phyloP scores from a whole-genome alignment of 1,140 invertebrate genomes.

The Aphaenogaster floridana region DNA sequence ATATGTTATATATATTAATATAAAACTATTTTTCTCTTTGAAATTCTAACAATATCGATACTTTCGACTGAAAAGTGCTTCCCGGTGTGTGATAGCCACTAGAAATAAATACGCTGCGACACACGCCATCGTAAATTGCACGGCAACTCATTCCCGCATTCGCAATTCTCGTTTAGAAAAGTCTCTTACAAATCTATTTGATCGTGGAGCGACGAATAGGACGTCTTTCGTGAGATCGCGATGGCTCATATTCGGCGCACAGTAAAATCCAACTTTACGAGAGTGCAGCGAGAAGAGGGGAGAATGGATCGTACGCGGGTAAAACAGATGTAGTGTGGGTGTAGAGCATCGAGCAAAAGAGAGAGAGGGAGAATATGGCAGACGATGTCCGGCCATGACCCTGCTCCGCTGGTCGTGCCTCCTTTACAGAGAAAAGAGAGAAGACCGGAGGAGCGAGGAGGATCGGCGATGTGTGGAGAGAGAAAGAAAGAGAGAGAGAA shows the following conservation, averaged over 20 bases:
- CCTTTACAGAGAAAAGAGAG: constrained; percentile 75
- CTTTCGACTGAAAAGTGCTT: not conserved
- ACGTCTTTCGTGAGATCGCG: constrained; percentile 64
- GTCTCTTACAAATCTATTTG: constrained; percentile 2
- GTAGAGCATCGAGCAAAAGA: constrained; percentile 73
- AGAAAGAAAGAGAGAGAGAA: constrained; percentile 28
- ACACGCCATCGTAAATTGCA: not conserved
- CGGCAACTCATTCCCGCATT: not conserved
- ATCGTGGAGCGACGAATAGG: not conserved
- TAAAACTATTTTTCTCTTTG: constrained; percentile 11
- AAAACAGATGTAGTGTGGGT: constrained; percentile 83
- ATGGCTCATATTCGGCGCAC: constrained; percentile 79
- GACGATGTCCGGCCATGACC: constrained; percentile 87
- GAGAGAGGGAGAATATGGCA: constrained; percentile 73
- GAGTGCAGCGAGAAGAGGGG: constrained; percentile 64
- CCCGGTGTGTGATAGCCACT: not conserved
- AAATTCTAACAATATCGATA: not conserved
- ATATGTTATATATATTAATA: not conserved
- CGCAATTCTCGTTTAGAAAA: constrained; percentile 13
- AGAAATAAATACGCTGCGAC: not conserved
- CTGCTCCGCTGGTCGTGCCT: constrained; percentile 81
- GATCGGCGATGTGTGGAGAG: constrained; percentile 26
- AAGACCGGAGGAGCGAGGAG: constrained; percentile 62
- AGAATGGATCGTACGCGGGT: constrained; percentile 55
- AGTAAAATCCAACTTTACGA: constrained; percentile 78